Evolutionary conservation across 2,113 vertebrate genomes (phyloP), one percentile per base, ranked within the genome.

Genomic region (Scomber japonicus): DNA sequence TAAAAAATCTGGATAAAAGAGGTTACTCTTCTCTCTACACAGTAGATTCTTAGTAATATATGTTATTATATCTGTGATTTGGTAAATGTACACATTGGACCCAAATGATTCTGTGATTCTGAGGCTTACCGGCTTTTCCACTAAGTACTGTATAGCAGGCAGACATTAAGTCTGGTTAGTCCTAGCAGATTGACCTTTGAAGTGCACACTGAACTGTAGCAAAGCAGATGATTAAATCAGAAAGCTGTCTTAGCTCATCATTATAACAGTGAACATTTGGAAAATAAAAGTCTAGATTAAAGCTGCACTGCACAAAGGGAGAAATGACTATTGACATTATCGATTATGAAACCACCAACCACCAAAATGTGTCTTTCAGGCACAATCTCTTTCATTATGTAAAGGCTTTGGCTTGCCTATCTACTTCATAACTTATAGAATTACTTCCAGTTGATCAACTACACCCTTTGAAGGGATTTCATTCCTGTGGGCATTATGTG

Each of bases 171-270:
- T 77, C 77, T 72, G 73, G 61, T 85, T 70, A 78, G 80, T 88
- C 83, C 50, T 49, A 27, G 59, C 54, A 91, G 81, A 87, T 85
- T 90, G 92, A 93, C 90, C 90, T 91, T 88, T 90, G 86, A 91
- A 90, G 80, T 67, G 51, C 74, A 86, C 71, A 64, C 55, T 90
- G 90, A 87, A 88, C 88, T 84, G 81, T 84, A 88, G 87, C 82
- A 82, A 79, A 89, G 79, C 71, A 83, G 81, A 88, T 87, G 86
- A 91, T 91, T 89, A 70, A 86, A 88, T 91, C 80, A 83, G 87
- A 92, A 91, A 82, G 87, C 91, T 91, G 90, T 85, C 86, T 72
- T 50, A 67, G 80, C 84, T 86, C 81, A 83, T 91, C 81, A 75
- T 86, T 82, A 81, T 75, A 87, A 89, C 75, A 59, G 45, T 50